Evolutionary conservation across 2,888 invertebrate genomes (phyloP).

Genomic region (Schizaphis graminum): DNA sequence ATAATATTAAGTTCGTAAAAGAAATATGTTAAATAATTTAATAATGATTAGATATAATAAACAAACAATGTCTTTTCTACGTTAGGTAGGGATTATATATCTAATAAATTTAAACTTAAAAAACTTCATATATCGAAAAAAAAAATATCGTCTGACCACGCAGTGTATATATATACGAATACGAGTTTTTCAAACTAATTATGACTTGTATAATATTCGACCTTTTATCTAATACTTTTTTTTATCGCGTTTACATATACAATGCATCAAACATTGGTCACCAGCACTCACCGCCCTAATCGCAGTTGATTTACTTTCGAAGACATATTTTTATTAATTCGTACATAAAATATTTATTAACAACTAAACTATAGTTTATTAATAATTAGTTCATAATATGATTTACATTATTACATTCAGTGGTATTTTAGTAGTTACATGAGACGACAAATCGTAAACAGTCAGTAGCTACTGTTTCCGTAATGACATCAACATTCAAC

Average conservation of each 20-base stretch:
- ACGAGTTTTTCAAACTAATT: neutral
- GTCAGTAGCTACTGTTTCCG: neutral
- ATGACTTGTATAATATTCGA: conserved; percentile 23
- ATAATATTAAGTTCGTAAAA: neutral
- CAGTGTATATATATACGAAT: neutral
- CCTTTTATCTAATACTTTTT: conserved; percentile 24
- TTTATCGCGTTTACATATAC: neutral
- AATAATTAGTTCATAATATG: neutral
- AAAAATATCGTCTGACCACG: neutral
- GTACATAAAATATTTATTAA: neutral
- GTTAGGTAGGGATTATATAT: neutral
- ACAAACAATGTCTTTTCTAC: neutral
- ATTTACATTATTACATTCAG: neutral
- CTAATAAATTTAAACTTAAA: neutral
- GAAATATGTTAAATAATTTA: neutral
- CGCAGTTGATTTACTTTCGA: neutral
- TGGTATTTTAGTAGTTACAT: neutral
- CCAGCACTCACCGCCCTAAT: neutral
- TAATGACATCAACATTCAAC: neutral
- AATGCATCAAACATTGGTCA: neutral
- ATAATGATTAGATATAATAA: neutral
- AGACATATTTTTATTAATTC: neutral
- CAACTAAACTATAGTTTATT: neutral
- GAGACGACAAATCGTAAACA: neutral
- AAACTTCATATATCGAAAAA: neutral